Base-by-base conservation (phyloP, 35 echinoderm and acorn worm species). In the Anneissia japonica region DNA sequence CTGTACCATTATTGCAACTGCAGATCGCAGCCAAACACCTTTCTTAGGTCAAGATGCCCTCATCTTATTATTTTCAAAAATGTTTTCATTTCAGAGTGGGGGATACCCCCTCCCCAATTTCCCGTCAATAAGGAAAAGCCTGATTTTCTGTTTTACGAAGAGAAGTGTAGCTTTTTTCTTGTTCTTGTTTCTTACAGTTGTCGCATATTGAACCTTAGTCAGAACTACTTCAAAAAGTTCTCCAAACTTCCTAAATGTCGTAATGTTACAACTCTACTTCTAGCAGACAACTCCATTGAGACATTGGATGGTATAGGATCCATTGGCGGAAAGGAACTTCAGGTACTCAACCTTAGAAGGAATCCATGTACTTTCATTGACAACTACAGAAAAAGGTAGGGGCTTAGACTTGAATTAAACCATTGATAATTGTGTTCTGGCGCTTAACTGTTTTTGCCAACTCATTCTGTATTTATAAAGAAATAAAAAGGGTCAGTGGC, bases 181-280 rank as follows among this genome's bases (percentile, higher is more conserved):
- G 2, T 16, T 26, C 2, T 91, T 41, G 41, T 84, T 46, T 30
- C 46, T 84, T 86, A 16, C 74, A 96, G 93, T 32, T 96, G 93
- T 39, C 80, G 21, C 35, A 36, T 79, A 31, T 74, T 96, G 23
- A 96, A 96, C 81, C 81, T 91, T 32, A 89, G 90, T 55, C 79
- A 89, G 77, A 96, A 96, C 37, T 92, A 82, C 40, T 46, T 96
- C 28, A 36, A 86, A 7, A 75, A 46, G 19, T 96, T 96, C 19
- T 64, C 51, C 92, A 93, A 98, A 89, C 89, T 98, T 87, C 95
- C 95, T 26, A 98, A 93, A 46, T 89, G 85, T 76, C 89, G 86
- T 0, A 32, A 38, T 35, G 41, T 94, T 32, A 72, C 86, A 55
- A 75, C 37, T 3, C 85, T 98, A 16, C 82, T 88, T 74, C 43